Evolutionary conservation across 1,140 invertebrate species (phyloP).

Genomic region (Leptinotarsa defecta): DNA sequence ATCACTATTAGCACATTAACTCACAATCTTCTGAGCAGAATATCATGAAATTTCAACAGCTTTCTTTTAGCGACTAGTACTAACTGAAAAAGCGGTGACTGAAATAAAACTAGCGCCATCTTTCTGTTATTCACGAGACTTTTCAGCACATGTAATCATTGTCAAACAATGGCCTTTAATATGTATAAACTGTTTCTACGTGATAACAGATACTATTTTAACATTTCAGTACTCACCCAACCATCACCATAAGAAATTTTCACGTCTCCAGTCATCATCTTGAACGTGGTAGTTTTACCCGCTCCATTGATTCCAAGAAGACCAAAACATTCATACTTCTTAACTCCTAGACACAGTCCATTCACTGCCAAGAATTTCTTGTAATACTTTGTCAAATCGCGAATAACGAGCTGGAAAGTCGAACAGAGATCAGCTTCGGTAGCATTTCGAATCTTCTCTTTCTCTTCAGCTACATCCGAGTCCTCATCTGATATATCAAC

Average conservation of each 20-base stretch:
- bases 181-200: no score
- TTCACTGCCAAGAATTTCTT: conserved; percentile 72
- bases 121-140: no score
- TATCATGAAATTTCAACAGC: no score
- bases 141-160: no score
- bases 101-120: no score
- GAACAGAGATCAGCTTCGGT: conserved; percentile 40
- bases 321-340: conserved; percentile 81
- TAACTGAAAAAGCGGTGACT: no score
- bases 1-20: no score
- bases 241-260: conserved; percentile 56
- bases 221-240: conserved; percentile 34
- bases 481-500: conserved; percentile 49
- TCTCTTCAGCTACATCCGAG: conserved; percentile 58
- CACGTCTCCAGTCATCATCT: conserved; percentile 88
- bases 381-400: conserved; percentile 72
- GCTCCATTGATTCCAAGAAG: conserved; percentile 84
- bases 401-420: conserved; percentile 56
- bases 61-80: no score
- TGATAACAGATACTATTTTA: no score
- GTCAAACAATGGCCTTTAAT: no score
- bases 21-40: no score
- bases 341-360: conserved; percentile 68
- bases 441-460: conserved; percentile 47
- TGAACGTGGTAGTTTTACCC: conserved; percentile 83